A percentile compares a stretch with the other conserved stretches of the same genome.
Evolutionary conservation across 2,888 invertebrate species (phyloP).

Genomic region (Clusia tigrina): DNA sequence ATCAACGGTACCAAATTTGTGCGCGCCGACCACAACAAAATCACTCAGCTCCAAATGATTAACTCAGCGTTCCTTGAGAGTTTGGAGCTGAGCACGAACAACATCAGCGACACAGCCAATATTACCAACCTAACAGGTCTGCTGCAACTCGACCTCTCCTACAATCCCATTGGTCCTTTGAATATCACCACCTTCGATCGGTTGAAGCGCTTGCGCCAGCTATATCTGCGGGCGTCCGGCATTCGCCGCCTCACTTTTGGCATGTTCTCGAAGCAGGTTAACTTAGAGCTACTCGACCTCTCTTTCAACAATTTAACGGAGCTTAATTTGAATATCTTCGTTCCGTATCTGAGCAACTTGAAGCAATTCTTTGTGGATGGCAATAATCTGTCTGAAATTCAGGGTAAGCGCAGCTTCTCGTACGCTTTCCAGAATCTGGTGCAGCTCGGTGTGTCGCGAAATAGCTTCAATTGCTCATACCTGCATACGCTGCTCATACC

Average conservation of each 20-base stretch:
- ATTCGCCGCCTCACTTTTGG: conserved; percentile 56
- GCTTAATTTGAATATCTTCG: conserved; percentile 62
- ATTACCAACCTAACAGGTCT: conserved; percentile 54
- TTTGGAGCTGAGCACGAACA: conserved; percentile 52
- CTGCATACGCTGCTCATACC: conserved; percentile 57
- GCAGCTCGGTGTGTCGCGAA: conserved; percentile 57
- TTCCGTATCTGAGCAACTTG: conserved; percentile 57
- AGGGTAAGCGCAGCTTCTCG: conserved; percentile 54
- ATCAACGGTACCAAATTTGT: conserved; percentile 57
- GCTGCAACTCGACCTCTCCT: conserved; percentile 55
- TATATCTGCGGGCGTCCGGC: conserved; percentile 53
- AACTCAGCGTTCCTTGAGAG: conserved; percentile 53
- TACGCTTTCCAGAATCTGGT: conserved; percentile 55
- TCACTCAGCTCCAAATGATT: conserved; percentile 46
- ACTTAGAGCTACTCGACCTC: conserved; percentile 65
- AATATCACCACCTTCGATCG: conserved; percentile 60
- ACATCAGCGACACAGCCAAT: conserved; percentile 50
- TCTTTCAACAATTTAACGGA: conserved; percentile 67
- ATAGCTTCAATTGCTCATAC: conserved; percentile 61
- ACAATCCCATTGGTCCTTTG: conserved; percentile 57
- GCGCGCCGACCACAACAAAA: conserved; percentile 57
- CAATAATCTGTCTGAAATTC: conserved; percentile 56
- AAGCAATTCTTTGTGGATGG: conserved; percentile 59
- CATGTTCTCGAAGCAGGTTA: conserved; percentile 61
- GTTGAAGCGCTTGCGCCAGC: conserved; percentile 53